Percentiles rank a stretch among this genome's conserved stretches.
These are phyloP conservation scores for Mesorhabditis spiculigera DNA, from an alignment of 2,888 invertebrate genomes.

Conservation along the genomic window DNA sequence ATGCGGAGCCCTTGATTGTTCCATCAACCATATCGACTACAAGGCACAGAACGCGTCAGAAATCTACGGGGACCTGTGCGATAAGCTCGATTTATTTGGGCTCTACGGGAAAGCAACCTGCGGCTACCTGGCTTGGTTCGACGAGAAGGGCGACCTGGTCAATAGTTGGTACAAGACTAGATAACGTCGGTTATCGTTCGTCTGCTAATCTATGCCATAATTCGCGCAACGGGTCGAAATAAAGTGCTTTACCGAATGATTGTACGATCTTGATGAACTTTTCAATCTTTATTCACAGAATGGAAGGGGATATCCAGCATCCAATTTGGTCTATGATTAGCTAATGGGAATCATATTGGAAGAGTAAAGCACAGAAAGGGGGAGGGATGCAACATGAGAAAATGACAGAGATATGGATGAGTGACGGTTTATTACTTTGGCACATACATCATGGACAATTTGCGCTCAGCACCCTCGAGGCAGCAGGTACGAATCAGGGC, in stretches of 20 bases:
- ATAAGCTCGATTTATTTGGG: conserved; percentile 44
- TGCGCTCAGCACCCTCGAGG: conserved; percentile 48
- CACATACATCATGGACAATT: conserved; percentile 52
- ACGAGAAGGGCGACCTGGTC: conserved; percentile 38
- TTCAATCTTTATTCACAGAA: no score
- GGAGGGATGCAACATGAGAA: no score
- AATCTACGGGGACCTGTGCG: conserved; percentile 46
- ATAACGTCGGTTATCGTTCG: conserved; percentile 14
- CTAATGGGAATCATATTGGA: no score
- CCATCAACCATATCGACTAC: conserved; percentile 43
- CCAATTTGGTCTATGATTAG: no score
- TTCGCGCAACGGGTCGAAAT: not conserved
- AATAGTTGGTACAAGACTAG: conserved; percentile 55
- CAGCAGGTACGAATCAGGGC: conserved; percentile 55
- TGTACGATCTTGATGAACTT: no score
- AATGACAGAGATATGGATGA: no score
- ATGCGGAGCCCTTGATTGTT: conserved; percentile 46
- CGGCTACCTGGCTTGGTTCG: conserved; percentile 53
- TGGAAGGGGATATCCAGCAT: no score
- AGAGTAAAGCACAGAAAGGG: no score
- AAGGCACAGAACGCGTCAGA: conserved; percentile 39
- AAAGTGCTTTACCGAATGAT: no score
- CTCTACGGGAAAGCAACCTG: conserved; percentile 48
- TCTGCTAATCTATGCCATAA: not conserved
- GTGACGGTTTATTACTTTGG: conserved; percentile 19